These are phyloP conservation scores for Caenorhabditis latens DNA, from an alignment of 1,140 invertebrate genomes.

Conservation along the genomic window DNA sequence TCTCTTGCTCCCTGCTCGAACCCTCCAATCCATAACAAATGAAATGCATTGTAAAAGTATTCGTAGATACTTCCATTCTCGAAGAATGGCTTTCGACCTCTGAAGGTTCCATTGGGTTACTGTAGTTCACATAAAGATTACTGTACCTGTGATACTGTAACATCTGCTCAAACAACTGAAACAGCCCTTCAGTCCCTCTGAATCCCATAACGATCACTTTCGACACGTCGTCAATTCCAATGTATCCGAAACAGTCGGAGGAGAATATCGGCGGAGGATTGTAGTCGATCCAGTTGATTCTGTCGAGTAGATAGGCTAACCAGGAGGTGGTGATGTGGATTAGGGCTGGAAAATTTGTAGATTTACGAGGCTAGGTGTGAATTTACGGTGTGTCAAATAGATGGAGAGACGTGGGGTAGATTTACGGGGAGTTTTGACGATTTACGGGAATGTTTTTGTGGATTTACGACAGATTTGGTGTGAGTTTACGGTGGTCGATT, in stretches of 20 bases:
- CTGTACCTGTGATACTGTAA: slow-evolving; percentile 27
- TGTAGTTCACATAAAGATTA: background rate
- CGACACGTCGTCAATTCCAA: slow-evolving; percentile 20
- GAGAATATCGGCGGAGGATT: background rate
- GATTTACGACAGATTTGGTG: too few relatives aligned
- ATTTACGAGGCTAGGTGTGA: background rate
- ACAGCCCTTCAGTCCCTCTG: slow-evolving; percentile 35
- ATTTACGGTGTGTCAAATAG: background rate
- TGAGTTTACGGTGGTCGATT: too few relatives aligned
- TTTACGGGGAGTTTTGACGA: too few relatives aligned
- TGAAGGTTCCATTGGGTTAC: background rate
- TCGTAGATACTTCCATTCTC: slow-evolving; percentile 39
- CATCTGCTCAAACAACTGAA: slow-evolving; percentile 38
- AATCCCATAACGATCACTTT: slow-evolving; percentile 54
- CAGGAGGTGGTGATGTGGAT: background rate
- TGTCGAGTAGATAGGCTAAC: background rate
- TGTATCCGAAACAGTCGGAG: slow-evolving; percentile 32
- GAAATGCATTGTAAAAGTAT: slow-evolving; percentile 66
- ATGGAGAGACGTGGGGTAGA: too few relatives aligned
- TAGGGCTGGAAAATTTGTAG: background rate
- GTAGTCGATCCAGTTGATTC: slow-evolving; percentile 8
- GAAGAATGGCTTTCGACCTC: slow-evolving; percentile 10
- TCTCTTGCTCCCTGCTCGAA: slow-evolving; percentile 39
- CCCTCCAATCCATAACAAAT: slow-evolving; percentile 62
- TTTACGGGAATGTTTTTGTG: too few relatives aligned